A percentile compares a stretch with the other conserved stretches of the same genome.
These are phyloP conservation scores for Myotis myotis DNA, from an alignment of 2,797 vertebrate genomes.

Conservation along the genomic window DNA sequence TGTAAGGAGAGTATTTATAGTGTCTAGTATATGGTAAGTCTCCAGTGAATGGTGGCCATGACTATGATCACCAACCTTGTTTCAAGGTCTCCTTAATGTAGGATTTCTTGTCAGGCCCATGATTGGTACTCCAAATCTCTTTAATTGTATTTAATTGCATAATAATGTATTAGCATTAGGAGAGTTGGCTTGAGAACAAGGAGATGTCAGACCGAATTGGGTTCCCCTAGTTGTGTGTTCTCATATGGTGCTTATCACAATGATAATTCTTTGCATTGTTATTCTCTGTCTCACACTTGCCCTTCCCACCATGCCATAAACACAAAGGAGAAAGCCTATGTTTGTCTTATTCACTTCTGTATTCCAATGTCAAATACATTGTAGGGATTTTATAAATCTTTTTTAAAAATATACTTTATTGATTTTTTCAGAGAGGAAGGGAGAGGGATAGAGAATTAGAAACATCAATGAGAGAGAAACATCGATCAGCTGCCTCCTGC, in stretches of 20 bases:
- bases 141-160: not conserved
- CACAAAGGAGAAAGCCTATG: not conserved
- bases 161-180: not conserved
- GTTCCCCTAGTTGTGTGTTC: not conserved
- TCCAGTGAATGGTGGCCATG: not conserved
- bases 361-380: not conserved
- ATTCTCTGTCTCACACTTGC: not conserved
- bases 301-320: not conserved
- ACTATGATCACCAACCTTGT: not conserved
- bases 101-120: not conserved
- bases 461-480: too few relatives aligned
- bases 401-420: too few relatives aligned
- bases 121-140: not conserved
- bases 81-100: not conserved
- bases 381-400: not conserved
- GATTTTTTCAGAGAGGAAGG: too few relatives aligned
- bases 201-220: not conserved
- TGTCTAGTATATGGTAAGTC: not conserved
- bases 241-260: rapidly evolving
- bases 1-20: not conserved
- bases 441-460: too few relatives aligned
- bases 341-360: not conserved
- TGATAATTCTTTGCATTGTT: not conserved
- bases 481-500: too few relatives aligned
- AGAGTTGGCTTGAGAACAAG: not conserved